These are phyloP conservation scores for Carollia perspicillata DNA, from an alignment of 2,113 vertebrate species.

Conservation along the genomic window DNA sequence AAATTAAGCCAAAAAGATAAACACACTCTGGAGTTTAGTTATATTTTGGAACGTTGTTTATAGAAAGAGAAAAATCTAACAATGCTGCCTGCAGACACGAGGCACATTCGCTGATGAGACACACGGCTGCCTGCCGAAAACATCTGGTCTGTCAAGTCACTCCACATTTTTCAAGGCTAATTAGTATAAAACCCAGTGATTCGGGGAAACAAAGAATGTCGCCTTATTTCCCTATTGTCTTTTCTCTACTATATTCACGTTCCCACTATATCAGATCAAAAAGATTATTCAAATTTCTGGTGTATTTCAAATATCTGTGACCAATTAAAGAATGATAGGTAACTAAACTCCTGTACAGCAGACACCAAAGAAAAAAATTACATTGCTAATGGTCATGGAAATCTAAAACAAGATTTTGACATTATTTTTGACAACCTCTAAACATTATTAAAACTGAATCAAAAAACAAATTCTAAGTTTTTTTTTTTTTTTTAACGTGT, in stretches of 20 bases:
- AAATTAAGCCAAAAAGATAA: conserved; percentile 72
- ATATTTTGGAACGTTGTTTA: conserved; percentile 60
- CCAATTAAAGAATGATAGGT: neutral
- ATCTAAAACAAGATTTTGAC: conserved; percentile 36
- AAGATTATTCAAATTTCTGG: conserved; percentile 37
- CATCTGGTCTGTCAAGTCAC: conserved; percentile 47
- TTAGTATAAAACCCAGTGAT: conserved; percentile 1
- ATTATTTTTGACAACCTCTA: neutral
- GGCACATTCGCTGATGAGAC: conserved; percentile 21
- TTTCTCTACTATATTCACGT: neutral
- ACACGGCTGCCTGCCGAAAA: conserved; percentile 50
- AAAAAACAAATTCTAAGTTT: conserved; percentile 13
- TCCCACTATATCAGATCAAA: neutral
- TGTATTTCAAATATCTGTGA: neutral
- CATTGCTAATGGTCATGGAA: neutral
- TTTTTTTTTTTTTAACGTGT: neutral
- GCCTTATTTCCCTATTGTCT: conserved; percentile 12
- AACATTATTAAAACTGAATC: conserved; percentile 42
- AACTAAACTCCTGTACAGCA: conserved; percentile 19
- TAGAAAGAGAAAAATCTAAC: conserved; percentile 61
- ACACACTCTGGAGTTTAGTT: conserved; percentile 41
- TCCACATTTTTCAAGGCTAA: conserved; percentile 21
- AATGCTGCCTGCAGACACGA: conserved; percentile 22
- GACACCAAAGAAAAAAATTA: conserved; percentile 2
- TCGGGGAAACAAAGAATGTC: neutral